Conservation (phyloP, 2,113 vertebrate species). For the Glaucomys volans region DNA sequence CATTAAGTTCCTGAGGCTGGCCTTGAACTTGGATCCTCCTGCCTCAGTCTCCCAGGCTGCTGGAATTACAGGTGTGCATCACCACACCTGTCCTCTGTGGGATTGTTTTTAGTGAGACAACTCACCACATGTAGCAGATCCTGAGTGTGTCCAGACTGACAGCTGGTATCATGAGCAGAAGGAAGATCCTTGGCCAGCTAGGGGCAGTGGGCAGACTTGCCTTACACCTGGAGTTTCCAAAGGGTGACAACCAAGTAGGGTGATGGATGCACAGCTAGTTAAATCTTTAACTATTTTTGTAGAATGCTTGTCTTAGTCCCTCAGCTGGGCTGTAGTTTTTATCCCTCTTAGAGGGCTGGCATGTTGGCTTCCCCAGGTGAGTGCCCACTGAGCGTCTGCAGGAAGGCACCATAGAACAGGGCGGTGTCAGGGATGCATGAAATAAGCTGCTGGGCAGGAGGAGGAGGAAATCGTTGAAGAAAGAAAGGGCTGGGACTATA, state of each 20-base stretch:
- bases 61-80: too few relatives aligned
- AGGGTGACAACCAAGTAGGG: not conserved
- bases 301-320: not conserved
- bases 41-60: too few relatives aligned
- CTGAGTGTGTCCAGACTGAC: not conserved
- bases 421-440: too few relatives aligned
- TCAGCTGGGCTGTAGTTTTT: not conserved
- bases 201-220: not conserved
- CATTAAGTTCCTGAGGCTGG: too few relatives aligned
- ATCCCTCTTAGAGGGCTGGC: not conserved
- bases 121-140: too few relatives aligned
- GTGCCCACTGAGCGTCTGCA: not conserved
- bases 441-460: not conserved
- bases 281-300: not conserved
- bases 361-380: not conserved
- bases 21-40: too few relatives aligned
- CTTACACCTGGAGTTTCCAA: not conserved
- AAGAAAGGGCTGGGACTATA: not conserved
- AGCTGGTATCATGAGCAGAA: not conserved
- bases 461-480: not conserved
- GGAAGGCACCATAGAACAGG: not conserved
- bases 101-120: too few relatives aligned
- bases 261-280: too few relatives aligned
- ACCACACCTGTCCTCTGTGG: too few relatives aligned
- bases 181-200: not conserved